Conservation (phyloP, 2,113 vertebrate genomes). For the Arothron firmamentum region DNA sequence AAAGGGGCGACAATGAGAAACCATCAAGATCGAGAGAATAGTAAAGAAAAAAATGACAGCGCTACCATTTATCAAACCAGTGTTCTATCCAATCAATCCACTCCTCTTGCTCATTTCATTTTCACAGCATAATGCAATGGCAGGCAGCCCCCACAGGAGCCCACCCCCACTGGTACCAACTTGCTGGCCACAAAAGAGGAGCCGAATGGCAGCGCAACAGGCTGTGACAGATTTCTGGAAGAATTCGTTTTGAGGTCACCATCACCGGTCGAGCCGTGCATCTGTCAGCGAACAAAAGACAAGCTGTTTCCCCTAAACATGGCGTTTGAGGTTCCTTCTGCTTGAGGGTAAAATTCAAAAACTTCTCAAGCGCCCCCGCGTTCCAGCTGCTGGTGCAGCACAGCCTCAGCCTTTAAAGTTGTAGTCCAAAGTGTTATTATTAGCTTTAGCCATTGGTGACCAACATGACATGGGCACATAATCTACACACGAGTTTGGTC, state of each 20-base stretch:
- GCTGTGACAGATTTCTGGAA: slow-evolving; percentile 41
- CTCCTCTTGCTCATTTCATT: slow-evolving; percentile 45
- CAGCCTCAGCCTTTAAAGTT: too few species aligned
- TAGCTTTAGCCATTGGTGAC: neutral
- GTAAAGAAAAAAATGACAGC: slow-evolving; percentile 16
- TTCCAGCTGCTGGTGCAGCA: neutral
- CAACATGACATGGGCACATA: too few species aligned
- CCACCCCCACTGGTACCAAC: slow-evolving; percentile 25
- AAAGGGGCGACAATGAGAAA: slow-evolving; percentile 11
- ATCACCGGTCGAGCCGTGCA: neutral
- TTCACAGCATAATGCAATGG: slow-evolving; percentile 50
- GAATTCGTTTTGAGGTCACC: slow-evolving; percentile 1
- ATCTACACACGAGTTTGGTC: neutral
- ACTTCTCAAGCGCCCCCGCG: neutral
- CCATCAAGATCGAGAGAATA: neutral
- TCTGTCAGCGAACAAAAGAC: slow-evolving; percentile 4
- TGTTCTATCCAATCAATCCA: slow-evolving; percentile 42
- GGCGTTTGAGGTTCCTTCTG: neutral
- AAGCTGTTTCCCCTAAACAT: neutral
- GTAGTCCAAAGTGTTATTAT: neutral
- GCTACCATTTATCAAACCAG: slow-evolving; percentile 32
- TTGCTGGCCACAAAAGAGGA: slow-evolving; percentile 28
- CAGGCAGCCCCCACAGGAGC: slow-evolving; percentile 33
- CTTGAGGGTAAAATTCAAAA: neutral
- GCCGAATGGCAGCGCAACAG: neutral